Evolutionary conservation across 2,797 vertebrate species (phyloP).

Genomic region (Hyperoplus immaculatus): DNA sequence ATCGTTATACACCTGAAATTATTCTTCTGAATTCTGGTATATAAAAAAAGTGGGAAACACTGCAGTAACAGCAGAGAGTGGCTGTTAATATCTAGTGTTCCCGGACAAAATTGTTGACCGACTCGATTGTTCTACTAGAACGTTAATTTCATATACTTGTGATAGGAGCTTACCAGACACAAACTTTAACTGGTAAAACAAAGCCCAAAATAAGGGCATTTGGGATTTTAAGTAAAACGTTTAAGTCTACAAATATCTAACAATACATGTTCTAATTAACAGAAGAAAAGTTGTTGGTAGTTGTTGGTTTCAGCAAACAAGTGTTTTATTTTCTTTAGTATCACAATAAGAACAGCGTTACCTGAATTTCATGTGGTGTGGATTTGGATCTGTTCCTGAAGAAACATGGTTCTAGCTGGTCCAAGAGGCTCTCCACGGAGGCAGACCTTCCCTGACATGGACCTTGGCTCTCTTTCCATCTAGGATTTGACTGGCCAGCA

Average conservation of each 20-base stretch:
- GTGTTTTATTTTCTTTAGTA: background rate
- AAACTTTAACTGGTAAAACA: background rate
- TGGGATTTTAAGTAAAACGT: background rate
- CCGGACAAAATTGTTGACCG: background rate
- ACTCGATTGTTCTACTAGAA: background rate
- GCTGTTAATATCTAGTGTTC: background rate
- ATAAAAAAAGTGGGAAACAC: background rate
- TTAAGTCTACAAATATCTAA: background rate
- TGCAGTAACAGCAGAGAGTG: background rate
- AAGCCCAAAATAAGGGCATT: background rate
- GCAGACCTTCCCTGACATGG: constrained; percentile 69
- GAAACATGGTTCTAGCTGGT: constrained; percentile 67
- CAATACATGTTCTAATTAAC: background rate
- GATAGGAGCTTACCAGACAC: background rate
- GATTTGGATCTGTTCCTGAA: constrained; percentile 79
- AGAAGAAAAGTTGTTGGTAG: background rate
- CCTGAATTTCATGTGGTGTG: constrained; percentile 80
- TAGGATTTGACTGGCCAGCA: constrained; percentile 52
- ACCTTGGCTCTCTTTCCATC: constrained; percentile 67
- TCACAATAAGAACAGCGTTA: constrained; percentile 42
- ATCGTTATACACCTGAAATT: background rate
- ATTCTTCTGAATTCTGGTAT: constrained; percentile 4
- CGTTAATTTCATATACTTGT: background rate
- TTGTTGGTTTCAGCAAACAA: too few relatives aligned
- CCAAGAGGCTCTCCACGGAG: constrained; percentile 80